Evolutionary conservation across 2,113 vertebrate species (phyloP).

Genomic region (Melanerpes aurifrons): DNA sequence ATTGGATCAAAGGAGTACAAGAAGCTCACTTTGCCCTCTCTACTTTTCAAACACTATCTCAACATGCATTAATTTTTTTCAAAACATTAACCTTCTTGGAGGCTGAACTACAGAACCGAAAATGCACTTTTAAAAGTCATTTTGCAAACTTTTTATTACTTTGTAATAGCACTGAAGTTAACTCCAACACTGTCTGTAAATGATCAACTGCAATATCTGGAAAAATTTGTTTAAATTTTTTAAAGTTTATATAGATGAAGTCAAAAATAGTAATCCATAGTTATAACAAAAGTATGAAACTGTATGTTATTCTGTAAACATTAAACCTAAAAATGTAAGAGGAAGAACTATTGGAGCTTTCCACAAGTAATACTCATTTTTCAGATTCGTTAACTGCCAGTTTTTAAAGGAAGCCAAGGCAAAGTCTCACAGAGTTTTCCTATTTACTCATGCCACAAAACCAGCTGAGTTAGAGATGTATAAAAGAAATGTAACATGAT

Average conservation of each 20-base stretch:
- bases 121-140: slow-evolving; percentile 81
- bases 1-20: slow-evolving; percentile 48
- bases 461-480: slow-evolving; percentile 41
- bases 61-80: slow-evolving; percentile 69
- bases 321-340: slow-evolving; percentile 58
- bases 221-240: slow-evolving; percentile 76
- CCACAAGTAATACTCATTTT: slow-evolving; percentile 56
- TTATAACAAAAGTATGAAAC: slow-evolving; percentile 53
- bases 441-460: slow-evolving; percentile 59
- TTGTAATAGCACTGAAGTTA: slow-evolving; percentile 90
- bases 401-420: slow-evolving; percentile 41
- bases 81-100: slow-evolving; percentile 60
- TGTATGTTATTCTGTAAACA: slow-evolving; percentile 52
- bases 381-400: slow-evolving; percentile 50
- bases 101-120: slow-evolving; percentile 74
- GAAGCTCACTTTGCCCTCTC: slow-evolving; percentile 50
- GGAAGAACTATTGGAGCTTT: slow-evolving; percentile 68
- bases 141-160: slow-evolving; percentile 79
- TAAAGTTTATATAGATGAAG: slow-evolving; percentile 70
- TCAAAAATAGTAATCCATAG: slow-evolving; percentile 72
- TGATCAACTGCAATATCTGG: slow-evolving; percentile 79
- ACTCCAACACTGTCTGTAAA: slow-evolving; percentile 87
- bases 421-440: slow-evolving; percentile 37
- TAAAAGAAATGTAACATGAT: slow-evolving; percentile 59
- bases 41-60: slow-evolving; percentile 78